Conservation (phyloP, 2,888 invertebrate species). For the Hirtodrosophila duncani region DNA sequence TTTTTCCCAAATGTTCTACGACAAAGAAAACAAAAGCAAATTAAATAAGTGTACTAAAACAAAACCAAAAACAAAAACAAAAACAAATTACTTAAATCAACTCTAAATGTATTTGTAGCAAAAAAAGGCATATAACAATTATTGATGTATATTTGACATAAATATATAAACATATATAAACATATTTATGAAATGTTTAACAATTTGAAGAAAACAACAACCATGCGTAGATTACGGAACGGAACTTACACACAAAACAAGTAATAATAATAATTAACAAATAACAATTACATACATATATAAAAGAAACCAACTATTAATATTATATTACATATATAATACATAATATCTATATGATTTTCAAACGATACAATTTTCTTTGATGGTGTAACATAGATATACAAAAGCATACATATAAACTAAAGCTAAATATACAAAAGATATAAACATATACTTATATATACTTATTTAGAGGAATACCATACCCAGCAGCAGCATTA, state of each 20-base stretch:
- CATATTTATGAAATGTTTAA: slow-evolving; percentile 10
- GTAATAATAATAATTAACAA: slow-evolving; percentile 8
- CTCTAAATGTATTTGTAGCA: slow-evolving; percentile 45
- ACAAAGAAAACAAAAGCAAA: slow-evolving; percentile 49
- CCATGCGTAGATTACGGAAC: slow-evolving; percentile 58
- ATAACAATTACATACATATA: slow-evolving; percentile 13
- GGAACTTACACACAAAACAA: slow-evolving; percentile 53
- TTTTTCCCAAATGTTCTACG: slow-evolving; percentile 54
- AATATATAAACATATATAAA: slow-evolving; percentile 29
- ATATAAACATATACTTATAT: too few species aligned
- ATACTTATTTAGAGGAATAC: too few species aligned
- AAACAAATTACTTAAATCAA: slow-evolving; percentile 1
- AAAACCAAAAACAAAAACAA: slow-evolving; percentile 21
- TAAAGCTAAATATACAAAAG: slow-evolving; percentile 6
- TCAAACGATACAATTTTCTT: slow-evolving; percentile 52
- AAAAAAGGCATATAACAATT: slow-evolving; percentile 36
- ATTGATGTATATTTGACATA: slow-evolving; percentile 64
- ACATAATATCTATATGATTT: too few species aligned
- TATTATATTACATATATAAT: slow-evolving; percentile 44
- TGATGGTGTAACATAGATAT: slow-evolving; percentile 69
- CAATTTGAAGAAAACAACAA: slow-evolving; percentile 48
- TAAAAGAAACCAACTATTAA: slow-evolving; percentile 11
- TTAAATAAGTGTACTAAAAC: slow-evolving; percentile 69
- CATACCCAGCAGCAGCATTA: too few species aligned
- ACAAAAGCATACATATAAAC: slow-evolving; percentile 34